phyloP scores from a whole-genome alignment of 1,140 invertebrate species.

The Alviniconcha marisindica region DNA sequence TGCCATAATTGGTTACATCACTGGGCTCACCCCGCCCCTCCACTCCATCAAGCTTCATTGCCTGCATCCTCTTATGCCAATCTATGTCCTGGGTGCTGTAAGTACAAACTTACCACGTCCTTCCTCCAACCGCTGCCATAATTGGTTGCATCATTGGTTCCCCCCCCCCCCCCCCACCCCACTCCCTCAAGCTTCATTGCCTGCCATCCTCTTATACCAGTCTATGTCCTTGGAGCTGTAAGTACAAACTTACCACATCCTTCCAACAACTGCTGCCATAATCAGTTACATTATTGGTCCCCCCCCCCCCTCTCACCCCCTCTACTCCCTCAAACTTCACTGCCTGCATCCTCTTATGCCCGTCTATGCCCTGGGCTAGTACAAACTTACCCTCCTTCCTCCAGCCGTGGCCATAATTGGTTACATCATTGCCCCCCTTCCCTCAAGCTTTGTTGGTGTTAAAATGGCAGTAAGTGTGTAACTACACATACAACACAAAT shows the following conservation, averaged over 20 bases:
- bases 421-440: background rate
- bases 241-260: too few species aligned
- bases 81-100: conserved; percentile 92
- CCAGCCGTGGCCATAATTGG: too few species aligned
- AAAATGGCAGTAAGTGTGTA: too few species aligned
- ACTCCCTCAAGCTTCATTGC: conserved; percentile 83
- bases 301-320: background rate
- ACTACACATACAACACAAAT: too few species aligned
- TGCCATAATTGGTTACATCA: too few species aligned
- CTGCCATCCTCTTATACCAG: conserved; percentile 90
- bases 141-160: background rate
- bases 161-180: background rate
- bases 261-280: too few species aligned
- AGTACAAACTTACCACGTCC: too few species aligned
- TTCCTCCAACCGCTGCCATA: too few species aligned
- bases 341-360: conserved; percentile 93
- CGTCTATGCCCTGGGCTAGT: conserved; percentile 95
- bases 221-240: conserved; percentile 92
- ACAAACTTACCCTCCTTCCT: too few species aligned
- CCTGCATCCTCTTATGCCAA: conserved; percentile 90
- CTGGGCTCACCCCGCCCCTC: background rate
- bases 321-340: background rate
- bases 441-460: background rate
- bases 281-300: background rate
- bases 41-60: too few species aligned